These are phyloP conservation scores for Nyctibius bracteatus DNA, from an alignment of 2,113 vertebrate species.

Conservation along the genomic window DNA sequence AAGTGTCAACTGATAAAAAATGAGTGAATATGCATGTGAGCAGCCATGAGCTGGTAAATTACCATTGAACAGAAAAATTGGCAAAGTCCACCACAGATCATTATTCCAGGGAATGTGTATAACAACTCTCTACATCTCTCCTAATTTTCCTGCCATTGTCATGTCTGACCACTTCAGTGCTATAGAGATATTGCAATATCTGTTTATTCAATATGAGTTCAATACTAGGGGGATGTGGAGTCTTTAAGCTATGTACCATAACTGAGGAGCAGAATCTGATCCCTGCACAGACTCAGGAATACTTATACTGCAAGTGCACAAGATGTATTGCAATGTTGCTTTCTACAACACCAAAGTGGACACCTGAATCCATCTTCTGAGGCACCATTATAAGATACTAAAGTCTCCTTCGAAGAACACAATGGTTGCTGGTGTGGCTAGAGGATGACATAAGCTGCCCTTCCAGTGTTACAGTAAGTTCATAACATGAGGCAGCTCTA, in stretches of 20 bases:
- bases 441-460: accelerated
- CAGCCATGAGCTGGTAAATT: not conserved
- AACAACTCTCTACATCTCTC: not conserved
- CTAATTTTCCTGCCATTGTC: not conserved
- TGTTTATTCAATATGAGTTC: not conserved
- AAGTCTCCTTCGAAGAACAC: not conserved
- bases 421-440: not conserved
- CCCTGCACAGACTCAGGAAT: not conserved
- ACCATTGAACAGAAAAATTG: not conserved
- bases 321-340: not conserved
- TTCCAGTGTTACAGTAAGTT: not conserved
- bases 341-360: not conserved
- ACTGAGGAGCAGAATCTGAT: not conserved
- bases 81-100: not conserved
- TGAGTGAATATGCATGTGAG: not conserved
- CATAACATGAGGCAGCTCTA: not conserved
- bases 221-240: not conserved
- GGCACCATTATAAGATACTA: not conserved
- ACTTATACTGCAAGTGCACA: not conserved
- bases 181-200: not conserved
- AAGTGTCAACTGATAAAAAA: not conserved
- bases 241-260: not conserved
- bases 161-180: not conserved
- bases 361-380: not conserved
- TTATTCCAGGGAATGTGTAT: not conserved